Evolutionary conservation across 1,140 invertebrate genomes (phyloP).

Genomic region (Drosophila sucinea): DNA sequence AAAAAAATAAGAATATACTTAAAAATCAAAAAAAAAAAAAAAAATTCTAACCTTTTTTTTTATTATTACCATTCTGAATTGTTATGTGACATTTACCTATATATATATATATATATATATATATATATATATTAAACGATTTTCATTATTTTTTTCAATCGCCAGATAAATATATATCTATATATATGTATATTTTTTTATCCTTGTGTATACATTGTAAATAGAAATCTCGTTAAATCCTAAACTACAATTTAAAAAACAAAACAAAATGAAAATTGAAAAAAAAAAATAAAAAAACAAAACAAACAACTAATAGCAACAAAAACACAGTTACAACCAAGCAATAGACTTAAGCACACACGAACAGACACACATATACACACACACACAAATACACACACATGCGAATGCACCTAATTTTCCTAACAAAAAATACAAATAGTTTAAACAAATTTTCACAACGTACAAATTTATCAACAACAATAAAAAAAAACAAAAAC

Average conservation of each 20-base stretch:
- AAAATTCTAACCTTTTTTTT: not conserved
- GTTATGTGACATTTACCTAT: conserved; percentile 7
- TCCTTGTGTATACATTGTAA: conserved; percentile 60
- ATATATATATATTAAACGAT: conserved; percentile 20
- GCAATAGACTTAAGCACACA: conserved; percentile 73
- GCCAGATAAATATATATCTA: conserved; percentile 9
- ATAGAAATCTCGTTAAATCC: conserved; percentile 79
- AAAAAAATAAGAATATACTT: not conserved
- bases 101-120: conserved; percentile 18
- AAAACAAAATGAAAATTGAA: conserved; percentile 52
- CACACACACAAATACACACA: conserved; percentile 43
- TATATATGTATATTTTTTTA: conserved; percentile 36
- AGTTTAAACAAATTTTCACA: conserved; percentile 65
- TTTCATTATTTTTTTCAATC: conserved; percentile 3
- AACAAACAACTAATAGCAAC: conserved; percentile 27
- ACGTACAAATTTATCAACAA: conserved; percentile 76
- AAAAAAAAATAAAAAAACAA: conserved; percentile 30
- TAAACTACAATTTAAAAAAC: conserved; percentile 43
- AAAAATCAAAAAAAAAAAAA: not conserved
- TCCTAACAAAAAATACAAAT: conserved; percentile 57
- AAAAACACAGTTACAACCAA: conserved; percentile 43
- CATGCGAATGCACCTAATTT: conserved; percentile 14
- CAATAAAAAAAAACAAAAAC: conserved; percentile 46
- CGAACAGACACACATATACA: conserved; percentile 52
- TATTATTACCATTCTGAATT: conserved; percentile 13